These are phyloP conservation scores for Drosophila fulvimacula DNA, from an alignment of 2,888 invertebrate species.

Conservation along the genomic window DNA sequence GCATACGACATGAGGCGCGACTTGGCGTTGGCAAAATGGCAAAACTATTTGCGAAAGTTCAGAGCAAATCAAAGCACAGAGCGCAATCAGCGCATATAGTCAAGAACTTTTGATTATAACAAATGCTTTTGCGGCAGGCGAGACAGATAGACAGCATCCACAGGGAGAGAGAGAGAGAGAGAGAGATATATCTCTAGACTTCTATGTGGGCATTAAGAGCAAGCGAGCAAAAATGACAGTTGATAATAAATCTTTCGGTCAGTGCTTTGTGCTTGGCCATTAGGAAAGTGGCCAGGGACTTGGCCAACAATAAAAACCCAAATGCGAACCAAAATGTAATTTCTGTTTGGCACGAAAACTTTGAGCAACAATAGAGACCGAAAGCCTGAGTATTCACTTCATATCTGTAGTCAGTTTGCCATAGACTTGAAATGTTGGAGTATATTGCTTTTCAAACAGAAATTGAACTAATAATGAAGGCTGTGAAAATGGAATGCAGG, in stretches of 20 bases:
- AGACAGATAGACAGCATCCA: slow-evolving; percentile 30
- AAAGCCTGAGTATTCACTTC: slow-evolving; percentile 8
- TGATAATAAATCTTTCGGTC: slow-evolving; percentile 78
- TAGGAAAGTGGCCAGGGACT: slow-evolving; percentile 54
- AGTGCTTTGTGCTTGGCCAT: slow-evolving; percentile 60
- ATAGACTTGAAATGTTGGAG: background rate
- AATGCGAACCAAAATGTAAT: slow-evolving; percentile 61
- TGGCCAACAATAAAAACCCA: slow-evolving; percentile 62
- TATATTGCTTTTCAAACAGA: background rate
- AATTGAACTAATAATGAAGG: background rate
- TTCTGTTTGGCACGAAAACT: slow-evolving; percentile 68
- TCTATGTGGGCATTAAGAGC: slow-evolving; percentile 20
- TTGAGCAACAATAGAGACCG: slow-evolving; percentile 24
- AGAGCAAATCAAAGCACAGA: slow-evolving; percentile 68
- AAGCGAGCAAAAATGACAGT: slow-evolving; percentile 62
- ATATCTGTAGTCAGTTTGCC: background rate
- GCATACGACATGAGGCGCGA: slow-evolving; percentile 46
- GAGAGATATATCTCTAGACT: slow-evolving; percentile 3
- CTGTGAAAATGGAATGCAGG: background rate
- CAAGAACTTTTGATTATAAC: slow-evolving; percentile 77
- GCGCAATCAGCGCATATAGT: slow-evolving; percentile 65
- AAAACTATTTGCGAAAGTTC: slow-evolving; percentile 70
- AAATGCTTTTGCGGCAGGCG: slow-evolving; percentile 58
- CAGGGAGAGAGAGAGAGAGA: background rate
- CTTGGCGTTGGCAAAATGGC: slow-evolving; percentile 41